Evolutionary conservation across 2,113 vertebrate species (phyloP).

Genomic region (Rhegmatorhina hoffmannsi): DNA sequence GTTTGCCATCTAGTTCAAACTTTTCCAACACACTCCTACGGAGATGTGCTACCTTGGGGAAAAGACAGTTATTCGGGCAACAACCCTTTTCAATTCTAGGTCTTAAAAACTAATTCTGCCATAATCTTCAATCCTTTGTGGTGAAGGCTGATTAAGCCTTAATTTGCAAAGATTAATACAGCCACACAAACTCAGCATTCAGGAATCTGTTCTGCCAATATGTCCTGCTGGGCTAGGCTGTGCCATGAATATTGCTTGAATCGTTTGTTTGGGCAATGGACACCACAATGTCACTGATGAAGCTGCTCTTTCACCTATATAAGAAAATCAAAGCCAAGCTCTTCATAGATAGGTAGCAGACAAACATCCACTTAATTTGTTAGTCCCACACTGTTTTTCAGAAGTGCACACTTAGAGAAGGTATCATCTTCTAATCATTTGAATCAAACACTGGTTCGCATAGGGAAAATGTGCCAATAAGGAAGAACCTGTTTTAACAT

Average conservation of each 20-base stretch:
- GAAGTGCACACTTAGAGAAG: background rate
- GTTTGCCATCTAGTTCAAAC: background rate
- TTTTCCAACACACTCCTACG: background rate
- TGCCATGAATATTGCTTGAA: rapidly evolving
- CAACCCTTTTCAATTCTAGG: background rate
- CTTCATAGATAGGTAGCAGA: background rate
- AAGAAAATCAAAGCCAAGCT: background rate
- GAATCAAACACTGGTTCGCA: background rate
- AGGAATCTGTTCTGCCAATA: background rate
- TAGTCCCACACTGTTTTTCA: background rate
- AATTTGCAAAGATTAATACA: background rate
- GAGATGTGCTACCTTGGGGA: rapidly evolving
- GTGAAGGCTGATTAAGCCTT: background rate
- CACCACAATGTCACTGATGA: background rate
- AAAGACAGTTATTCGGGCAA: background rate
- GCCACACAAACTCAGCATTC: background rate
- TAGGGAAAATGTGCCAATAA: background rate
- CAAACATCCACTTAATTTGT: background rate
- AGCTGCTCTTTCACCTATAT: background rate
- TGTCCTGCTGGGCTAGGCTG: background rate
- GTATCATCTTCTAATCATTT: background rate
- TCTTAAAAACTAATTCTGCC: background rate
- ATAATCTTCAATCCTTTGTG: background rate
- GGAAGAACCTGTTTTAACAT: background rate
- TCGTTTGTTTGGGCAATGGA: background rate